Percentiles rank a stretch among this genome's conserved stretches.
Evolutionary conservation across 2,797 vertebrate species (phyloP).

Genomic region (Acipenser oxyrinchus): DNA sequence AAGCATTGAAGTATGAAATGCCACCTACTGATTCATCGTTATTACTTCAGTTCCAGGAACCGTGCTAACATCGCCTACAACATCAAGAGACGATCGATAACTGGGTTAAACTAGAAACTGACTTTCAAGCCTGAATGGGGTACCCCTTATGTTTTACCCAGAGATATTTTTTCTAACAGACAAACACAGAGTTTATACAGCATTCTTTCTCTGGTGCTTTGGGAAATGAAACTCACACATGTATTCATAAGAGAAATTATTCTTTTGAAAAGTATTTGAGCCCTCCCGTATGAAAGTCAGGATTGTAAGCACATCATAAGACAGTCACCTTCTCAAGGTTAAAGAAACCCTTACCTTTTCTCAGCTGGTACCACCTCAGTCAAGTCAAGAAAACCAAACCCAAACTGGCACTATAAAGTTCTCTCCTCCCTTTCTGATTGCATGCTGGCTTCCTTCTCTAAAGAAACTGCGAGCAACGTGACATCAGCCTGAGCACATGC

Average conservation of each 20-base stretch:
- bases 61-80: too few relatives aligned
- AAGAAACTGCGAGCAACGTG: conserved; percentile 19
- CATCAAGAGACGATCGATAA: too few relatives aligned
- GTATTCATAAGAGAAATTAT: conserved; percentile 32
- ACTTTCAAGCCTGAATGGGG: too few relatives aligned
- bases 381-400: neutral
- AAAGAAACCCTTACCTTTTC: conserved; percentile 37
- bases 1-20: too few relatives aligned
- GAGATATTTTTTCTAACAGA: neutral
- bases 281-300: too few relatives aligned
- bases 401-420: neutral
- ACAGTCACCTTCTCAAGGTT: neutral
- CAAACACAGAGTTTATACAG: conserved; percentile 14
- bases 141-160: too few relatives aligned
- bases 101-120: too few relatives aligned
- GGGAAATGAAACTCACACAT: conserved; percentile 27
- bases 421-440: neutral
- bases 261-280: conserved; percentile 24
- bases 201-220: conserved; percentile 21
- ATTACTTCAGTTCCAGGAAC: too few relatives aligned
- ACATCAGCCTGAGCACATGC: conserved; percentile 21
- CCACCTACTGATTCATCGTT: too few relatives aligned
- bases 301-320: too few relatives aligned
- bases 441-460: neutral
- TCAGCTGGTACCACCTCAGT: neutral